A percentile compares a stretch with the other conserved stretches of the same genome.
Conservation (phyloP, 2,113 vertebrate genomes). For the Athene noctua region DNA sequence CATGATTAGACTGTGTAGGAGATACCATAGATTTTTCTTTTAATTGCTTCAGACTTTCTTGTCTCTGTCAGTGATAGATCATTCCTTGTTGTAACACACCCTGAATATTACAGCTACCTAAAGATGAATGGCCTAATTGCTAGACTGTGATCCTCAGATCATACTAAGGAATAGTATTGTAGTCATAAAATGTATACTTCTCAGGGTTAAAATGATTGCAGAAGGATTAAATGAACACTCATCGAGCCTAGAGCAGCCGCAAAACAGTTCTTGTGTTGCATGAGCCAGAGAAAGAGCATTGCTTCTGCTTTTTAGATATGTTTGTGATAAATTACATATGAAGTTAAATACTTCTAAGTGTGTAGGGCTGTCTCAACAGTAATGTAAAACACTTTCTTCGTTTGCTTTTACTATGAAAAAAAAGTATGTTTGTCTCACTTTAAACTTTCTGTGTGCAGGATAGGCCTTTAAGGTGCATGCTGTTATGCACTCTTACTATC, state of each 20-base stretch:
- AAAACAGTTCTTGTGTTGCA: neutral
- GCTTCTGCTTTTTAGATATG: neutral
- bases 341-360: neutral
- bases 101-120: neutral
- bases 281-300: neutral
- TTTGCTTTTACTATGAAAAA: neutral
- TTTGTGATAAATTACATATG: neutral
- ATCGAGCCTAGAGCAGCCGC: neutral
- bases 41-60: neutral
- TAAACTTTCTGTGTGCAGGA: neutral
- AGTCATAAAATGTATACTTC: neutral
- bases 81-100: neutral
- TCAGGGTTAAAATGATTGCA: neutral
- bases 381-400: neutral
- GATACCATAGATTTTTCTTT: neutral
- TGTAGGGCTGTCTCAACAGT: neutral
- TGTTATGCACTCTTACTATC: neutral
- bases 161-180: neutral
- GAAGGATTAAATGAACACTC: neutral
- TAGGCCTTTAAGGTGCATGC: neutral
- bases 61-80: neutral
- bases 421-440: neutral
- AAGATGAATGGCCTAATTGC: neutral
- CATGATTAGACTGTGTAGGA: neutral
- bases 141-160: neutral